Evolutionary conservation across 2,797 vertebrate species (phyloP).

Genomic region (Amphiprion clarkii): DNA sequence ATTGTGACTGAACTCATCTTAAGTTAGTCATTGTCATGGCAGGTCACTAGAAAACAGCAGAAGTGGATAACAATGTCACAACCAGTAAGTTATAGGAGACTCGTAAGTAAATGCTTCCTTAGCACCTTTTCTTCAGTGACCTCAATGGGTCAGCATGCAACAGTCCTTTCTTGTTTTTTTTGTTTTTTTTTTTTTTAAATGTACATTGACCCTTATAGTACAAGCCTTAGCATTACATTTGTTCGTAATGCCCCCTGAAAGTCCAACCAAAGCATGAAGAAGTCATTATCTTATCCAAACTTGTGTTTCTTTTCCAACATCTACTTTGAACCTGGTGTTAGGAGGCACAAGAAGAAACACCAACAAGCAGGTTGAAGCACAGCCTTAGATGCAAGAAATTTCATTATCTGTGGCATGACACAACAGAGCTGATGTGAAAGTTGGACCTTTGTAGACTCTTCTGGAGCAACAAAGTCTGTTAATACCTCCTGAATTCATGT

Average conservation of each 20-base stretch:
- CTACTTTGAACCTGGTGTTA: slow-evolving; percentile 34
- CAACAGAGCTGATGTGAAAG: slow-evolving; percentile 16
- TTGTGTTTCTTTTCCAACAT: slow-evolving; percentile 4
- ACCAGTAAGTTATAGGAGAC: slow-evolving; percentile 26
- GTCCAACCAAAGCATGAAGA: slow-evolving; percentile 43
- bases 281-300: slow-evolving; percentile 5
- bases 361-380: slow-evolving; percentile 42
- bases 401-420: slow-evolving; percentile 12
- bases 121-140: slow-evolving; percentile 36
- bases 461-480: neutral
- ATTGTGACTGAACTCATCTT: slow-evolving; percentile 3
- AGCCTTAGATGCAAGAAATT: slow-evolving; percentile 30
- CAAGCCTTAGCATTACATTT: slow-evolving; percentile 36
- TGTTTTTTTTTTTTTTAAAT: slow-evolving; percentile 16
- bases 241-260: slow-evolving; percentile 30
- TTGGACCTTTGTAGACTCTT: slow-evolving; percentile 9
- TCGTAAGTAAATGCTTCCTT: slow-evolving; percentile 29
- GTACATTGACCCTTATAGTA: slow-evolving; percentile 37
- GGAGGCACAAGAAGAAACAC: slow-evolving; percentile 56
- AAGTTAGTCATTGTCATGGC: slow-evolving; percentile 23
- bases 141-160: slow-evolving; percentile 49
- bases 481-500: slow-evolving; percentile 1
- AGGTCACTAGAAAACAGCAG: slow-evolving; percentile 30
- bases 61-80: slow-evolving; percentile 40
- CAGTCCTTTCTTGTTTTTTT: slow-evolving; percentile 6